A percentile compares a stretch with the other conserved stretches of the same genome.
phyloP scores from a whole-genome alignment of 2,888 invertebrate species.

The Drosophila testacea region DNA sequence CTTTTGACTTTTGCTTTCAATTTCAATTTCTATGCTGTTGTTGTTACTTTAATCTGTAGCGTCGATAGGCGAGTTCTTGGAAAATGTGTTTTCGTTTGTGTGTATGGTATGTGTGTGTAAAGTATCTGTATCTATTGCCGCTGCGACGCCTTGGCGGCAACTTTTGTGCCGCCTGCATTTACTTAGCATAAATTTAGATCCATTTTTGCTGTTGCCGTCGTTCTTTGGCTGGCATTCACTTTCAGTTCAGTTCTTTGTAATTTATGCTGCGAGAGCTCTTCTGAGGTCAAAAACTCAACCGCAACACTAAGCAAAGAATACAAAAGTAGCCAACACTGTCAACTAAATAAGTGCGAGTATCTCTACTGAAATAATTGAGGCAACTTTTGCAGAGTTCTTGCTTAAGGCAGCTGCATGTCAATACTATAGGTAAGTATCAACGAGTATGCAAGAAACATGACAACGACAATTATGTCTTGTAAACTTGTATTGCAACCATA shows the following conservation, averaged over 20 bases:
- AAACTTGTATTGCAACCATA: conserved; percentile 15
- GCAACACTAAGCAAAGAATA: conserved; percentile 32
- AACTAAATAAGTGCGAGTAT: conserved; percentile 18
- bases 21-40: conserved; percentile 31
- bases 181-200: conserved; percentile 74
- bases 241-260: conserved; percentile 63
- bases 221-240: conserved; percentile 55
- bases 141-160: conserved; percentile 53
- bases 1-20: conserved; percentile 54
- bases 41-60: conserved; percentile 40
- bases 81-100: conserved; percentile 11
- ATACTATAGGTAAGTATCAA: conserved; percentile 4
- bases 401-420: conserved; percentile 20
- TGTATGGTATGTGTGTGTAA: not conserved
- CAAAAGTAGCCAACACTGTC: conserved; percentile 24
- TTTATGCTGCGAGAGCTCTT: conserved; percentile 61
- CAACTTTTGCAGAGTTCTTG: conserved; percentile 24
- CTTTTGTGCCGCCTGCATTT: conserved; percentile 64
- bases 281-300: conserved; percentile 63
- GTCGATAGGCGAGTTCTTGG: conserved; percentile 49
- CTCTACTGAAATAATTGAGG: conserved; percentile 44
- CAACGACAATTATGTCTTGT: conserved; percentile 14
- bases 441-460: conserved; percentile 1
- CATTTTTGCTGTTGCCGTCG: conserved; percentile 23
- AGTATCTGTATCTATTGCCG: conserved; percentile 50